Evolutionary conservation across 2,888 invertebrate species (phyloP).

Genomic region (Carterocephalus palaemon): DNA sequence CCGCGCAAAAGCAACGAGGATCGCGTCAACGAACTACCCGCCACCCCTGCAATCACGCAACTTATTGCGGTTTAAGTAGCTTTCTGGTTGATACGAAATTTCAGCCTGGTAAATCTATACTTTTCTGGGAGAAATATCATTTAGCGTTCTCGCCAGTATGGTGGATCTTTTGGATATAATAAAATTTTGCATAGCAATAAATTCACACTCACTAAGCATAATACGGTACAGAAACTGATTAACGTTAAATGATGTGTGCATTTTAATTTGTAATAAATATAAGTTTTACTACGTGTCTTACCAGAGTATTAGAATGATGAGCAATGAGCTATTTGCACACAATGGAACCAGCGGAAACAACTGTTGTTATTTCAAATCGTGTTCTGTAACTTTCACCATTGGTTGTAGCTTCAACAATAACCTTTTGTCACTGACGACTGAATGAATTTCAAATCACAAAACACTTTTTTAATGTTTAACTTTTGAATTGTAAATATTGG

Average conservation of each 20-base stretch:
- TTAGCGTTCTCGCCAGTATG: too few relatives aligned
- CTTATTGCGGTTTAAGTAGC: too few relatives aligned
- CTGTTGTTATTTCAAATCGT: conserved; percentile 44
- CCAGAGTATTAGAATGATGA: conserved; percentile 16
- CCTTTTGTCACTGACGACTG: conserved; percentile 6
- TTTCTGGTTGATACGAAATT: too few relatives aligned
- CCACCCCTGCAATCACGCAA: conserved; percentile 10
- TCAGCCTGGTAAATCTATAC: too few relatives aligned
- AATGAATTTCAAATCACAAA: too few relatives aligned
- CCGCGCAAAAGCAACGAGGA: conserved; percentile 9
- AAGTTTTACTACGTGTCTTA: conserved; percentile 12
- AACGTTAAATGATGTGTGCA: not conserved
- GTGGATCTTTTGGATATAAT: too few relatives aligned
- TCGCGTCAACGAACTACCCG: conserved; percentile 1
- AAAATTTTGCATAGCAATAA: too few relatives aligned
- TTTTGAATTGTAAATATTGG: too few relatives aligned
- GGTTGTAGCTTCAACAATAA: conserved; percentile 20
- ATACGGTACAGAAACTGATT: too few relatives aligned
- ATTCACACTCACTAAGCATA: too few relatives aligned
- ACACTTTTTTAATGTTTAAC: too few relatives aligned
- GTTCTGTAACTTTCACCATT: conserved; percentile 49
- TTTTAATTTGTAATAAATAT: conserved; percentile 19
- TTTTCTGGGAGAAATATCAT: too few relatives aligned
- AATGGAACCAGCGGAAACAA: conserved; percentile 59
- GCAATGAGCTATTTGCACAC: conserved; percentile 60